Evolutionary conservation across 2,113 vertebrate genomes (phyloP), one percentile per base, ranked within the genome.

Genomic region (Marmota flaviventris): DNA sequence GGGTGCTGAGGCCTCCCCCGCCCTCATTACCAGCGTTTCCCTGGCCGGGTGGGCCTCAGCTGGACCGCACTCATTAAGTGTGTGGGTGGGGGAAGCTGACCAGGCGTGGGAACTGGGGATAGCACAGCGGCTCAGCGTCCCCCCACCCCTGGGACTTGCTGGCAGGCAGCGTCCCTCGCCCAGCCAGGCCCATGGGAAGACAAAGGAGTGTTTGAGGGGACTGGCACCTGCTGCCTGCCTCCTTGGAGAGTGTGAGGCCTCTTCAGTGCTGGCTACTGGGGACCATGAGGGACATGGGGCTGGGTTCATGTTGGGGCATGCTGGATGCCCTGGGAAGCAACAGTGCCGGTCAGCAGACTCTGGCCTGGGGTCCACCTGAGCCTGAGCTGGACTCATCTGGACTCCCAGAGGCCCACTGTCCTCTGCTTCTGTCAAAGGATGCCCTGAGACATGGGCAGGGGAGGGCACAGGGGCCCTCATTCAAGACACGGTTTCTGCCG

Each of bases 61-160:
- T 0, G 5, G 17, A 8, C 24, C 0, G 48, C 39, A 39, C 56
- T 78, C 16, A 0, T 3, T 1, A 11, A 13, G 42, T 3, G 70
- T 2, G 2, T 0, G 0, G 24, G 73, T 37, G 8, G 20, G 1
- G 4, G 76, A 11, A 0, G 24, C 58, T 65, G 1, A 8, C 13
- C 39, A 2, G 27, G 45, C 5, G 0, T 2, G 1, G 22, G 51
- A 9, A 32, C 4, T 8, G 6, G 8, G 27, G 2, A 48, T 1
- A 18, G 81, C 82, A 29, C 16, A 0, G 16, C 25, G 24, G 37
- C 0, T 93, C 75, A 39, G 45, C 45, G 32, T 27, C 76, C 45
- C 20, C 11, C 2, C 25, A 24, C 29, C 69, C 24, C 1, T 45
- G 9, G 13, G 63, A 8, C 73, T n/a, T 7, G 0, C 20, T 2